Base-by-base conservation (phyloP, 2,888 invertebrate species). In the Noctua fimbriata region DNA sequence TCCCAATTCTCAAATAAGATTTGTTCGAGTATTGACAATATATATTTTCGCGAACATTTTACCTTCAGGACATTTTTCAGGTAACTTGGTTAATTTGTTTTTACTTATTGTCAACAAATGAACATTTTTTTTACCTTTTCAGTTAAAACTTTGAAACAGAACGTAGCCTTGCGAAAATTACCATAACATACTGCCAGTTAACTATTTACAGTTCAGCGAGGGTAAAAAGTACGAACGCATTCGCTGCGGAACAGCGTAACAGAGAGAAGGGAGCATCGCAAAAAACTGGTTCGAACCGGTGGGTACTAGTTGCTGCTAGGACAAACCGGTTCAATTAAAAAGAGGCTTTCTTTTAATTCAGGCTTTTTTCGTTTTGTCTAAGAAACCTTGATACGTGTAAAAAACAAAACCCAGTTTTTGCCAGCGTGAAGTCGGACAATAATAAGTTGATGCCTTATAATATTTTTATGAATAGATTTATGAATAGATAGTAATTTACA, bases 1-100 rank as follows among this genome's bases (percentile, higher is more conserved):
- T 73, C 52, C 72, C 85, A 85, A 85, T 87, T 79, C 84, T 60
- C 67, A 74, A 87, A 87, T 80, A 49, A 36, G 69, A 84, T 85
- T 76, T 80, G 67, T 74, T 69, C 52, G 67, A 74, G 65, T 80
- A 60, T 87, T 76, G 87, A 69, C 60, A 72, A 52, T 41, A 66
- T 69, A 67, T 86, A 69, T 83, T 72, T 83, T 60, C 18, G 10
- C 21, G 10, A 58, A 21, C 66, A 32, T 52, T 67, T 55, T 52
- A 66, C 66, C 55, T 77, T 63, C 32, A 32, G 47, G 16, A 73
- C 28, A 70, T 58, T 73, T 73, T 71, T 81, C 58, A 79, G 49
- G 28, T 28, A n/a, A 63, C 28, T 16, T 21, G 6, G 1, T 55
- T 55, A 9, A 21, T 66, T 60, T 58, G 58, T 70, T 58, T 80